phyloP scores from a whole-genome alignment of 1,140 invertebrate species.

The Andrena cerasifolii region DNA sequence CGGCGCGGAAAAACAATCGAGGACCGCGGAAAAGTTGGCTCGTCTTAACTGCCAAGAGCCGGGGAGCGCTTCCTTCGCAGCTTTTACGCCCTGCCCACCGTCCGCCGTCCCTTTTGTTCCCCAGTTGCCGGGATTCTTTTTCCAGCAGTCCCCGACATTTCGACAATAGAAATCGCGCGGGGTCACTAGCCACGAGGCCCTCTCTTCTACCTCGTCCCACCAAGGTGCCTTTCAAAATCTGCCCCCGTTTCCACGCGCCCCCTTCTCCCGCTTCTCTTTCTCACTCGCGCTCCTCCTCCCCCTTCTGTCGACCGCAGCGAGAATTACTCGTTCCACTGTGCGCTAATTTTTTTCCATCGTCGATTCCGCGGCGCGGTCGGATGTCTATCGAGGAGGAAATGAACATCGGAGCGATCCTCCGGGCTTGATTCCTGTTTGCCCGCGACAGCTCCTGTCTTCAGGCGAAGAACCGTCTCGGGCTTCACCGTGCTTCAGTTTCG shows the following conservation, averaged over 20 bases:
- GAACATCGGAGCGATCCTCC: background rate
- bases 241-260: constrained; percentile 18
- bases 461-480: background rate
- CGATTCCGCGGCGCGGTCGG: background rate
- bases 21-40: constrained; percentile 65
- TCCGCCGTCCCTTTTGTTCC: constrained; percentile 41
- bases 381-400: background rate
- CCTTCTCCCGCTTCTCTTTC: background rate
- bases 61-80: constrained; percentile 17
- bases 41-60: constrained; percentile 62
- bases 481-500: no score
- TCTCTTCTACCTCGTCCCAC: constrained; percentile 43
- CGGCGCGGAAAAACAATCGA: constrained; percentile 68
- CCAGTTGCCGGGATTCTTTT: constrained; percentile 48
- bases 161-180: constrained; percentile 68
- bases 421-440: background rate
- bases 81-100: constrained; percentile 51
- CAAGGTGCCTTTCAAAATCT: constrained; percentile 52
- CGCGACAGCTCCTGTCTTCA: background rate
- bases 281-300: background rate
- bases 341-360: constrained; percentile 34
- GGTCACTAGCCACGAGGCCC: constrained; percentile 22
- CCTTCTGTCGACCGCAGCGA: background rate
- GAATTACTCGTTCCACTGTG: background rate
- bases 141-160: constrained; percentile 54